Percentiles rank a stretch among this genome's conserved stretches.
Conservation (phyloP, 2,113 vertebrate genomes). For the Pelusios castaneus region DNA sequence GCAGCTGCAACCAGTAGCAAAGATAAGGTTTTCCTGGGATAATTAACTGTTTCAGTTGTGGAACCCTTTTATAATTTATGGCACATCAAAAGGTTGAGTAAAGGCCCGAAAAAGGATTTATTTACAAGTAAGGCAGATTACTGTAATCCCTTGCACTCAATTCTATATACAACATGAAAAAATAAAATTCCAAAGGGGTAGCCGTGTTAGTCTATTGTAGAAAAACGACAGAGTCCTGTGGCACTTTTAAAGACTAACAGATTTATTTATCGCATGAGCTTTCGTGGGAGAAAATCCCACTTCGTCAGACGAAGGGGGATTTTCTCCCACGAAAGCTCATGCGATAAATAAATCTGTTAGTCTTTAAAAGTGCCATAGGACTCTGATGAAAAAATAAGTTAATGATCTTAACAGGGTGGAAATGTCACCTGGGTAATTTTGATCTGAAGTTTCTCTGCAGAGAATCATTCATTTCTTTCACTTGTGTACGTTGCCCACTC, state of each 20-base stretch:
- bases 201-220: no score
- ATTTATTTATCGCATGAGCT: no score
- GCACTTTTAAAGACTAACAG: no score
- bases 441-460: neutral
- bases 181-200: no score
- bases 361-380: no score
- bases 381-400: no score
- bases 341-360: no score
- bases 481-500: neutral
- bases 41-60: neutral
- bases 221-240: no score
- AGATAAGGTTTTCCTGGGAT: neutral
- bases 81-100: neutral
- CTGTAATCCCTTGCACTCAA: fast-evolving
- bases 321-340: no score
- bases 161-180: neutral
- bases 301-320: no score
- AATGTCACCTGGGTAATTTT: neutral
- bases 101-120: neutral
- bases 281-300: no score
- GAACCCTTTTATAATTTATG: neutral
- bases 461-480: neutral
- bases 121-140: neutral
- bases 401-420: neutral
- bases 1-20: neutral